These are phyloP conservation scores for Pelobates cultripes DNA, from an alignment of 2,797 vertebrate genomes.

Conservation along the genomic window DNA sequence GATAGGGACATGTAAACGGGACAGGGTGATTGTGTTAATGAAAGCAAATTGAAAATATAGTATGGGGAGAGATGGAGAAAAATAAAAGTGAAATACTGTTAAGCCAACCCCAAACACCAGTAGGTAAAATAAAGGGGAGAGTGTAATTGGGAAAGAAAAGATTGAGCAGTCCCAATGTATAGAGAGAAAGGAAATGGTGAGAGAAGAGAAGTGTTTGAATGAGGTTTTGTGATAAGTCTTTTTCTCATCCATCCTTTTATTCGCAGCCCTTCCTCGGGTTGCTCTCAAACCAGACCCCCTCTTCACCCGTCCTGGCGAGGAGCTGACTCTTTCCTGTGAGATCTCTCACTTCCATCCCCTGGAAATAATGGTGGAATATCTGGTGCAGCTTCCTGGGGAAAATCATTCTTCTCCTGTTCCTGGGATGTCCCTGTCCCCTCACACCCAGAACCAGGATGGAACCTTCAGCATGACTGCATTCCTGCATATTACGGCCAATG, in stretches of 20 bases:
- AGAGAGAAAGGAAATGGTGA: too few species aligned
- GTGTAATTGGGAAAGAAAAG: neutral
- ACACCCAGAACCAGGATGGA: constrained; percentile 76
- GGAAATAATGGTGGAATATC: constrained; percentile 75
- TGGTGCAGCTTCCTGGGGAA: constrained; percentile 61
- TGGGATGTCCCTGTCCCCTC: constrained; percentile 67
- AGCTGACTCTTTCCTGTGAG: constrained; percentile 72
- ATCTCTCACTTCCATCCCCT: constrained; percentile 79
- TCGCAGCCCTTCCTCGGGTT: constrained; percentile 75
- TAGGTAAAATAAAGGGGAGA: too few species aligned
- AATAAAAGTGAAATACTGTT: too few species aligned
- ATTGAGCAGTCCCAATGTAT: too few species aligned
- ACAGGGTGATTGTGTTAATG: too few species aligned
- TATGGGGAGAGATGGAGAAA: too few species aligned
- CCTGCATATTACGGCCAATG: constrained; percentile 63
- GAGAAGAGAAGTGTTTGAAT: too few species aligned
- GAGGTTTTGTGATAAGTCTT: neutral
- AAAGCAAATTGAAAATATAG: too few species aligned
- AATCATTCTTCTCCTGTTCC: constrained; percentile 48
- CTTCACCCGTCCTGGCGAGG: constrained; percentile 71
- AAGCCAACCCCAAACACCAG: too few species aligned
- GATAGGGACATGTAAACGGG: too few species aligned
- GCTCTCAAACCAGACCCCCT: constrained; percentile 74
- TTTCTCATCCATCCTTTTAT: neutral
- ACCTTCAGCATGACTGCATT: constrained; percentile 75